Conservation (phyloP, 2,113 vertebrate genomes). For the Salvelinus fontinalis region DNA sequence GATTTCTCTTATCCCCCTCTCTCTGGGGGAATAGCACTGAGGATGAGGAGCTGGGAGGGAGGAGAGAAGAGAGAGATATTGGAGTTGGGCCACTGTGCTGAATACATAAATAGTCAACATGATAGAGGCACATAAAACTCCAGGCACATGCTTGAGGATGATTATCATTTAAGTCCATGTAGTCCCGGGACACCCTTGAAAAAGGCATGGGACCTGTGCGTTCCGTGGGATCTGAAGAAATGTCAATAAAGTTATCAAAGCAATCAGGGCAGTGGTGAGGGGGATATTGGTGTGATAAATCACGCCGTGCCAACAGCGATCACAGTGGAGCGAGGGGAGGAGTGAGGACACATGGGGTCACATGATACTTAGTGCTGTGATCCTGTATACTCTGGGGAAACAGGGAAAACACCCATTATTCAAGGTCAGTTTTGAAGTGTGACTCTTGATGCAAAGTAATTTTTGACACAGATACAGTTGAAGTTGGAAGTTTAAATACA, state of each 20-base stretch:
- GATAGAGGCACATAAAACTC: slow-evolving; percentile 29
- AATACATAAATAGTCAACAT: slow-evolving; percentile 39
- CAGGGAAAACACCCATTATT: slow-evolving; percentile 52
- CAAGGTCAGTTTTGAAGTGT: slow-evolving; percentile 49
- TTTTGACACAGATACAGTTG: slow-evolving; percentile 49
- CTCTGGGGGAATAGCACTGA: slow-evolving; percentile 33
- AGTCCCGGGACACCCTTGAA: slow-evolving; percentile 39
- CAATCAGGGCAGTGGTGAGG: slow-evolving; percentile 50
- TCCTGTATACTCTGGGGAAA: slow-evolving; percentile 32
- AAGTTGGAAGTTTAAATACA: too few species aligned
- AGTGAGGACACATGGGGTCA: neutral
- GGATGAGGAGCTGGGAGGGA: slow-evolving; percentile 2
- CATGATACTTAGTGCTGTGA: slow-evolving; percentile 35
- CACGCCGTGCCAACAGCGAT: slow-evolving; percentile 54
- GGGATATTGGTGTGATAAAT: slow-evolving; percentile 67
- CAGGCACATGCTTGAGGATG: slow-evolving; percentile 17
- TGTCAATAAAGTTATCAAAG: slow-evolving; percentile 70
- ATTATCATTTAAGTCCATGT: slow-evolving; percentile 23
- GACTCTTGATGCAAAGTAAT: slow-evolving; percentile 57
- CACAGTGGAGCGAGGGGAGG: slow-evolving; percentile 18
- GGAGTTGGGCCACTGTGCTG: slow-evolving; percentile 24
- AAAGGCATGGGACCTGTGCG: slow-evolving; percentile 52
- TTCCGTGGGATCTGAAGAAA: slow-evolving; percentile 45
- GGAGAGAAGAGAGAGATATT: neutral
- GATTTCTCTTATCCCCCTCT: slow-evolving; percentile 38